A percentile compares a stretch with the other conserved stretches of the same genome.
These are phyloP conservation scores for Acheta domesticus DNA, from an alignment of 2,888 invertebrate genomes.

Conservation along the genomic window DNA sequence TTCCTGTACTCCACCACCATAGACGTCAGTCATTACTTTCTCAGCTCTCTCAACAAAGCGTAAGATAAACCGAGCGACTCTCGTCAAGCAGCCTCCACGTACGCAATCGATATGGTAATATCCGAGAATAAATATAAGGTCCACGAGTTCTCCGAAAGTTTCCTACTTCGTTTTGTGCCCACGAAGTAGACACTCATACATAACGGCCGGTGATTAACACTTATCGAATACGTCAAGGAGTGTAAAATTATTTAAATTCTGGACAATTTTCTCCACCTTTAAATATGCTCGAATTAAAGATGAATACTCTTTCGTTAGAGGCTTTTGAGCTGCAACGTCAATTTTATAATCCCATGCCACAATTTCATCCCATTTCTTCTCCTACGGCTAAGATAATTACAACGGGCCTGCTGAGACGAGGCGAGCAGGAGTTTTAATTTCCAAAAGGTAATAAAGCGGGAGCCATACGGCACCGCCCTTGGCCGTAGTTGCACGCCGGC, in stretches of 20 bases:
- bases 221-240: slow-evolving; percentile 18
- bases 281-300: slow-evolving; percentile 18
- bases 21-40: not conserved
- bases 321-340: slow-evolving; percentile 18
- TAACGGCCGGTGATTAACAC: slow-evolving; percentile 18
- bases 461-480: slow-evolving; percentile 7
- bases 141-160: not conserved
- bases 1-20: not conserved
- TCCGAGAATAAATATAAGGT: slow-evolving; percentile 3
- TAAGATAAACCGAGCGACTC: not conserved
- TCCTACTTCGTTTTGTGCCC: not conserved
- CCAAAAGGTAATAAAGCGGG: slow-evolving; percentile 8
- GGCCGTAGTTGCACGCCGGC: not conserved
- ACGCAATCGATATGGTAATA: slow-evolving; percentile 7
- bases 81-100: not conserved
- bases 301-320: slow-evolving; percentile 5
- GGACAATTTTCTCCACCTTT: slow-evolving; percentile 18
- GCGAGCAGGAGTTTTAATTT: slow-evolving; percentile 9
- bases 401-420: slow-evolving; percentile 18
- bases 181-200: slow-evolving; percentile 18
- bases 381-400: slow-evolving; percentile 18
- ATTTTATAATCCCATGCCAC: slow-evolving; percentile 18
- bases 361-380: slow-evolving; percentile 18
- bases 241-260: slow-evolving; percentile 18
- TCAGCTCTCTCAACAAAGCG: not conserved